Base-by-base conservation (phyloP, 1,140 invertebrate genomes). In the Drosophila repleta region DNA sequence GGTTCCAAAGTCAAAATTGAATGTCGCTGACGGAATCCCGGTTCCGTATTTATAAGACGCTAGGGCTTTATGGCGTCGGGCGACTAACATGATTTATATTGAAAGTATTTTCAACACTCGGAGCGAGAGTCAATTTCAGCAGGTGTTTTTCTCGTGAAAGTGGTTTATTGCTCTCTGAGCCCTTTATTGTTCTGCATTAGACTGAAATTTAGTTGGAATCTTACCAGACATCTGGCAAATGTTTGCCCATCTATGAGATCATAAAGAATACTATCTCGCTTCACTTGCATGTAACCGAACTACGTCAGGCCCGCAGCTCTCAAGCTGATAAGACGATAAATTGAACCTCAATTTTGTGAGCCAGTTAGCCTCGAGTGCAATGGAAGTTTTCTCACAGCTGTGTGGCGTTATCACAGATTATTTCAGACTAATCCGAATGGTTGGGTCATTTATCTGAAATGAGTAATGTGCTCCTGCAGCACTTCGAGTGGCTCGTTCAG, bases 161-260 rank as follows among this genome's bases (percentile, higher is more conserved):
- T 37, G 51, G 20, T 51, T 56, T 45, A 45, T 52, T 17, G 21
- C 58, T 65, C 65, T 21, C 43, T 45, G 13, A 65, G 49, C 56
- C 57, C 58, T 69, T 69, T 74, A 43, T 65, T 51, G 51, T 46
- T 67, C 52, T 58, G 57, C 35, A 56, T 56, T 72, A 78, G 20
- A 17, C 37, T 46, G 58, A 64, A 53, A 70, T 74, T 82, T 87
- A 76, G 63, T 39, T 53, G 74, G 79, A 85, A 87, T 88, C 66
- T 29, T 29, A 67, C 70, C 58, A 87, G 81, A 84, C 81, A 20
- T 45, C 24, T 29, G 20, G 65, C 74, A 87, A 85, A 85, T 80
- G 74, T 85, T 85, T 84, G 69, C 37, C 60, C 45, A 43, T 74
- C 76, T 75, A 73, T 75, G 78, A 37, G 67, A 78, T 66, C 39